Percentiles rank a stretch among this genome's conserved stretches.
Conservation (phyloP, 2,888 invertebrate genomes). For the Adelognathus sp. region DNA sequence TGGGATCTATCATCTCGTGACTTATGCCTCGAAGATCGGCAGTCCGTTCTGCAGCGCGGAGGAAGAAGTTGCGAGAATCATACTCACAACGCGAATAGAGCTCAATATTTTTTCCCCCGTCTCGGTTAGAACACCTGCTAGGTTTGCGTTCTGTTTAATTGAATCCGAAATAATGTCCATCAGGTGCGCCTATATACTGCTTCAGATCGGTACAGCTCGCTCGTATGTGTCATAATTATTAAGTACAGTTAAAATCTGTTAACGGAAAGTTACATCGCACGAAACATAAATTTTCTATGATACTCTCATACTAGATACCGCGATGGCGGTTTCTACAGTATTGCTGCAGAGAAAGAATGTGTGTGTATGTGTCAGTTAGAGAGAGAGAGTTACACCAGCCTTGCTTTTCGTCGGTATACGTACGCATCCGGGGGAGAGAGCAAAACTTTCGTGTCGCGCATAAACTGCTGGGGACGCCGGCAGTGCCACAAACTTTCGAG, state of each 20-base stretch:
- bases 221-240: slow-evolving; percentile 39
- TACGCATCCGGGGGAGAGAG: slow-evolving; percentile 16
- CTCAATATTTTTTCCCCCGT: no score
- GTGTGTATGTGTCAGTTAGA: background rate
- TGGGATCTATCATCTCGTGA: no score
- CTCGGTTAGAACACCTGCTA: no score
- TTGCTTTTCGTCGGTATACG: background rate
- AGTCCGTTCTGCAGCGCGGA: no score
- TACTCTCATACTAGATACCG: slow-evolving; percentile 28
- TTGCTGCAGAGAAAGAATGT: background rate
- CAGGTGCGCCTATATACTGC: no score
- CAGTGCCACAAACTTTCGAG: slow-evolving; percentile 45
- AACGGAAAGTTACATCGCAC: slow-evolving; percentile 53
- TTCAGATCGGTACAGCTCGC: no score
- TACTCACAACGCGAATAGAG: no score
- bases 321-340: slow-evolving; percentile 24
- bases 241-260: slow-evolving; percentile 50
- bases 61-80: no score
- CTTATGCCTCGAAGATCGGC: no score
- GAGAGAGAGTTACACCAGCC: background rate
- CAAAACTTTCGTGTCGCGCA: slow-evolving; percentile 57
- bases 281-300: slow-evolving; percentile 51
- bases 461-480: slow-evolving; percentile 52
- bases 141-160: no score
- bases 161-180: no score